Conservation (phyloP, 2,888 invertebrate genomes). For the Morinoia aosen region DNA sequence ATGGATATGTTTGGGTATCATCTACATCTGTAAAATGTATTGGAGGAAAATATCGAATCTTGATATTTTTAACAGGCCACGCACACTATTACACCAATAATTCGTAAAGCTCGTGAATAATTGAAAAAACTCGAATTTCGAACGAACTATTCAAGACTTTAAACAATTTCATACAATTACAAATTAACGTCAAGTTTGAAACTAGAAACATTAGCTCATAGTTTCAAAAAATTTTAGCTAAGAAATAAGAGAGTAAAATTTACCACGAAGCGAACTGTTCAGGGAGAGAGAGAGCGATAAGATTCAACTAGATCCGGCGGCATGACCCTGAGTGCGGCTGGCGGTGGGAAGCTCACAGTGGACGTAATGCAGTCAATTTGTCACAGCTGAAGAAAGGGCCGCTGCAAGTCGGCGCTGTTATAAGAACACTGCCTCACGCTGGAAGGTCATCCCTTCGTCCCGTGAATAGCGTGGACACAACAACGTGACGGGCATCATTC, state of each 20-base stretch:
- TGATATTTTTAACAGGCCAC: no score
- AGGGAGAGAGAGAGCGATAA: not conserved
- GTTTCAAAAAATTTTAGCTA: no score
- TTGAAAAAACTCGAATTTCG: no score
- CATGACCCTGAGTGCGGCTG: not conserved
- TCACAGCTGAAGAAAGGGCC: not conserved
- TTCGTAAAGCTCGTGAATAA: no score
- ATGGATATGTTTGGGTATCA: no score
- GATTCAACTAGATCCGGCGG: not conserved
- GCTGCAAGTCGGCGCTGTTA: not conserved
- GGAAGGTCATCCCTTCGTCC: not conserved
- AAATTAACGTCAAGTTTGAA: not conserved
- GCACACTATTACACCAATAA: no score
- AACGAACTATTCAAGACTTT: not conserved
- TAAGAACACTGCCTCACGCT: not conserved
- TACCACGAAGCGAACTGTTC: not conserved
- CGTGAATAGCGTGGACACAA: not conserved
- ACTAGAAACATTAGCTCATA: not conserved
- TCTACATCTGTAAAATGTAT: no score
- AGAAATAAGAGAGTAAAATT: not conserved
- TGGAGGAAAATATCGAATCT: no score
- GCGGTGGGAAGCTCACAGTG: not conserved
- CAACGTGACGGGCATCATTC: not conserved
- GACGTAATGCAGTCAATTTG: conserved; percentile 2
- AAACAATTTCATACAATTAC: not conserved